Conservation (phyloP, 30 jellyfish, hydroid and myxozoan species). For the Mastigias papua region DNA sequence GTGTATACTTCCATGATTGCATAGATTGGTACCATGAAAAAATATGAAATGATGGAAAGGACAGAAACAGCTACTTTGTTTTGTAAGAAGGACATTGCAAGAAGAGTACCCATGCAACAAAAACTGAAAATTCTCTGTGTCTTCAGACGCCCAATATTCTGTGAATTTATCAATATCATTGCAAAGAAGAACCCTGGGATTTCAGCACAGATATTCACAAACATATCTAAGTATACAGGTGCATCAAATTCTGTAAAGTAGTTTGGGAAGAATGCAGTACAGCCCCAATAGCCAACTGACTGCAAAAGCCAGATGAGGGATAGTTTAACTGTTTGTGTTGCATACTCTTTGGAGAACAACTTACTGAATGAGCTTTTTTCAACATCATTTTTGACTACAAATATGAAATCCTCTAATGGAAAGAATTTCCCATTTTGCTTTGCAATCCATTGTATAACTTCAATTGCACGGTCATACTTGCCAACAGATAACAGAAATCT, state of each 20-base stretch:
- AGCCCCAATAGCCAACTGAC: constrained; percentile 81
- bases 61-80: constrained; percentile 33
- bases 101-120: constrained; percentile 36
- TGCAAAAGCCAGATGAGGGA: constrained; percentile 64
- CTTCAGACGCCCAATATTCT: constrained; percentile 47
- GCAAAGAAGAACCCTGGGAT: constrained; percentile 61
- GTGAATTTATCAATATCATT: constrained; percentile 44
- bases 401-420: constrained; percentile 11
- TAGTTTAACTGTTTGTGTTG: constrained; percentile 37
- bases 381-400: neutral
- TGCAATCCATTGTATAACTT: constrained; percentile 35
- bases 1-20: constrained; percentile 62
- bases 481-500: constrained; percentile 63
- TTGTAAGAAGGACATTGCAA: constrained; percentile 13
- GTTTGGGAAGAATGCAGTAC: constrained; percentile 59
- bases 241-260: constrained; percentile 63
- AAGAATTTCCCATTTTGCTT: constrained; percentile 13
- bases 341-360: constrained; percentile 25
- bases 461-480: constrained; percentile 50
- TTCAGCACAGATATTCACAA: constrained; percentile 49
- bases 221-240: constrained; percentile 42
- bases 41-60: constrained; percentile 57
- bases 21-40: constrained; percentile 75
- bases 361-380: neutral
- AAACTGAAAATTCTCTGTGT: constrained; percentile 35